Evolutionary conservation across 2,113 vertebrate species (phyloP).

Genomic region (Etia nguti): DNA sequence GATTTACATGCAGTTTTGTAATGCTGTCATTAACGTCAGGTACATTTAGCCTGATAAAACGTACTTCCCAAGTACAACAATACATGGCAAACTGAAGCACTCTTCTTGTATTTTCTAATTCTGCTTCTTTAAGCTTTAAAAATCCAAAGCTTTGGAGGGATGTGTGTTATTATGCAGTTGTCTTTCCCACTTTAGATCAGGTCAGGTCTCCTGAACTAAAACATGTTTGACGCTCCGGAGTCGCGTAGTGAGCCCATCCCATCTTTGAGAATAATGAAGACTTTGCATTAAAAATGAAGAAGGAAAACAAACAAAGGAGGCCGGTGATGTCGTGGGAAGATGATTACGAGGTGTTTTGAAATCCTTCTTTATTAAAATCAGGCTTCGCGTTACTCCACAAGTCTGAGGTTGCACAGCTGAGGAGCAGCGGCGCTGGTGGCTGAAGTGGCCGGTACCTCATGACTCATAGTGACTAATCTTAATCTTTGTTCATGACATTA

Average conservation of each 20-base stretch:
- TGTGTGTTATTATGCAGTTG: neutral
- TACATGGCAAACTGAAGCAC: rapidly evolving
- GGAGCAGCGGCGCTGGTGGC: neutral
- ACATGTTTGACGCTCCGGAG: neutral
- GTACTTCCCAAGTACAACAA: neutral
- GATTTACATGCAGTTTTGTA: neutral
- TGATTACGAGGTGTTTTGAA: conserved; percentile 4
- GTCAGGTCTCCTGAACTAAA: neutral
- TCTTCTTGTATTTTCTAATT: neutral
- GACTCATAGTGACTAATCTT: neutral
- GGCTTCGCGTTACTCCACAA: neutral
- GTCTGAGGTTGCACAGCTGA: neutral
- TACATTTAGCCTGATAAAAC: neutral
- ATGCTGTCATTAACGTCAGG: neutral
- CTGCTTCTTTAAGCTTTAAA: neutral
- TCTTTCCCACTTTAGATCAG: neutral
- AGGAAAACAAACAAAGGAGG: neutral
- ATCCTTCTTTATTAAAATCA: neutral
- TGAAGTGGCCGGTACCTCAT: neutral
- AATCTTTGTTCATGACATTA: neutral
- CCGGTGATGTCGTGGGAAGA: neutral
- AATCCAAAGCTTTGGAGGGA: rapidly evolving
- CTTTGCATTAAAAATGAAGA: neutral
- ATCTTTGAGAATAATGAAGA: neutral
- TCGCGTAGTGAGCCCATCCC: rapidly evolving